These are phyloP conservation scores for Sturmia bella DNA, from an alignment of 2,888 invertebrate species.

Conservation along the genomic window DNA sequence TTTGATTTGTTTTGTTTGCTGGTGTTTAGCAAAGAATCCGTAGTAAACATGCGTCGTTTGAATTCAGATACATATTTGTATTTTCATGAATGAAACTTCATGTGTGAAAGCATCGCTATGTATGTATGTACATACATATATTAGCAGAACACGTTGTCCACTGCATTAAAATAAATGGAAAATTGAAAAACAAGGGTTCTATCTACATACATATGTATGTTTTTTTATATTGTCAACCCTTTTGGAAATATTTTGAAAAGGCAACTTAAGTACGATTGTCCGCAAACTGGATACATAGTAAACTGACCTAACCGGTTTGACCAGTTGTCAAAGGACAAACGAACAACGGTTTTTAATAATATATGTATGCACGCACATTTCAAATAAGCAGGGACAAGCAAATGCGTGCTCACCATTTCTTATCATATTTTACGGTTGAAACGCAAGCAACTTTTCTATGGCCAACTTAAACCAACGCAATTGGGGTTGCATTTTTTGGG, in stretches of 20 bases:
- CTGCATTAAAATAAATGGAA: constrained; percentile 22
- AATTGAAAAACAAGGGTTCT: constrained; percentile 35
- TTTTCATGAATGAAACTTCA: background rate
- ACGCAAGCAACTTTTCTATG: constrained; percentile 1
- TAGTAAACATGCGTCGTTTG: constrained; percentile 30
- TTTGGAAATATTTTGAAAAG: background rate
- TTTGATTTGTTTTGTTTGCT: background rate
- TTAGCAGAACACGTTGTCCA: constrained; percentile 28
- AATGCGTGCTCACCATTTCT: constrained; percentile 12
- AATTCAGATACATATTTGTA: background rate
- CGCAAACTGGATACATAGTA: constrained; percentile 38
- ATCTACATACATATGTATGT: constrained; percentile 10
- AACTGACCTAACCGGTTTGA: constrained; percentile 65
- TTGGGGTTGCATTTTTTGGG: constrained; percentile 2
- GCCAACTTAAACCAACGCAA: background rate
- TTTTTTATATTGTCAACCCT: constrained; percentile 10
- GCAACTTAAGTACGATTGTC: constrained; percentile 32
- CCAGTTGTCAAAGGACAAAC: constrained; percentile 48
- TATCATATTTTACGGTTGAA: background rate
- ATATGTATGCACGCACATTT: constrained; percentile 8
- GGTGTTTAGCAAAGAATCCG: background rate
- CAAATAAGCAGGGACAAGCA: background rate
- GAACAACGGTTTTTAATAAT: background rate
- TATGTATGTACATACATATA: background rate
- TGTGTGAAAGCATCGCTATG: background rate